Evolutionary conservation across 1,140 invertebrate genomes (phyloP).

Genomic region (Platyscapa corneri): DNA sequence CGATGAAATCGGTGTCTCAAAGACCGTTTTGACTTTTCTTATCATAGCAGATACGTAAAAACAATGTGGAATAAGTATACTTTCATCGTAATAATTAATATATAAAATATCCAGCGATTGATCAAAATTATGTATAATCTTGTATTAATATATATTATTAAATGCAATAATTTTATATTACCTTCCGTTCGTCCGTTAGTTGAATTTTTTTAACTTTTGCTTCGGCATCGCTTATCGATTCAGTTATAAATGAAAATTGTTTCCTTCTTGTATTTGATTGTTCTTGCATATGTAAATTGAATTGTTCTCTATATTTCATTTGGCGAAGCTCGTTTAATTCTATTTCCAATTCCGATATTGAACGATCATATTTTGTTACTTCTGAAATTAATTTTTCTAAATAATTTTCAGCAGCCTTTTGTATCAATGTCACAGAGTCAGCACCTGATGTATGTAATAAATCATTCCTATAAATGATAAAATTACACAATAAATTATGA

Average conservation of each 20-base stretch:
- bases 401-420: slow-evolving; percentile 59
- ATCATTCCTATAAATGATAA: slow-evolving; percentile 57
- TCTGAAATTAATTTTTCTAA: slow-evolving; percentile 59
- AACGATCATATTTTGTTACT: slow-evolving; percentile 59
- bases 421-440: slow-evolving; percentile 59
- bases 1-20: too few species aligned
- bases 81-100: too few species aligned
- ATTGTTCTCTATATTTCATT: slow-evolving; percentile 16
- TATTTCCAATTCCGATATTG: slow-evolving; percentile 58
- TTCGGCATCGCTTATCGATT: neutral
- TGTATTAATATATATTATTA: too few species aligned
- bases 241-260: neutral
- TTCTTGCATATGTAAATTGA: too few species aligned
- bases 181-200: slow-evolving; percentile 4
- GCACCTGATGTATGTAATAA: slow-evolving; percentile 53
- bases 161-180: neutral
- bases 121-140: too few species aligned
- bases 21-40: too few species aligned
- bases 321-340: slow-evolving; percentile 56
- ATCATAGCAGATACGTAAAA: too few species aligned
- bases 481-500: neutral
- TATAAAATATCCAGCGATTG: too few species aligned
- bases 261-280: too few species aligned
- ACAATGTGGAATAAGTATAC: too few species aligned
- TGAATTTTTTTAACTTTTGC: neutral